These are phyloP conservation scores for Anadara kagoshimensis DNA, from an alignment of 1,140 invertebrate genomes.

Conservation along the genomic window DNA sequence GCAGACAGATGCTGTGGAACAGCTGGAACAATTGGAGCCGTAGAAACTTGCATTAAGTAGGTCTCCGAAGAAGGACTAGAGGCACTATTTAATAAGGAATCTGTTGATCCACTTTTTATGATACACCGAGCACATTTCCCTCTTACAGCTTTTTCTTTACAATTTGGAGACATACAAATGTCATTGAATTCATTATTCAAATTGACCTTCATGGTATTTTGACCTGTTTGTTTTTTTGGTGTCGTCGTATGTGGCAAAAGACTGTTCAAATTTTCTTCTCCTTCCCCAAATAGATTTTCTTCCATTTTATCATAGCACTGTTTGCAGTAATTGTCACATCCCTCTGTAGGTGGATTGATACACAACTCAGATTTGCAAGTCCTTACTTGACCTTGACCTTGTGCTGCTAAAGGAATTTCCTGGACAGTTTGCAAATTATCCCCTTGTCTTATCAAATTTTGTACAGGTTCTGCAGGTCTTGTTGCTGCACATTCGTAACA, in stretches of 20 bases:
- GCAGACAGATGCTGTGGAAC: not conserved
- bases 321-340: not conserved
- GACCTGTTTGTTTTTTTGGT: no score
- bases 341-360: not conserved
- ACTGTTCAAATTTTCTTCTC: no score
- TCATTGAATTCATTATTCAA: no score
- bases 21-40: no score
- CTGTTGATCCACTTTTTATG: constrained; percentile 2
- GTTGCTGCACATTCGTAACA: constrained; percentile 49
- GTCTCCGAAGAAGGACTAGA: constrained; percentile 7
- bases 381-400: constrained; percentile 10
- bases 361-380: not conserved
- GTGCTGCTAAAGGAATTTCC: not conserved
- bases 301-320: not conserved
- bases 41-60: no score
- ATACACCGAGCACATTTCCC: constrained; percentile 18
- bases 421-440: not conserved
- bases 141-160: constrained; percentile 12
- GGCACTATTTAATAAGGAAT: constrained; percentile 3
- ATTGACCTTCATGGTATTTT: no score
- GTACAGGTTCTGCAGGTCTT: not conserved
- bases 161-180: constrained; percentile 4
- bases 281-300: no score
- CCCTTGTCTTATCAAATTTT: not conserved
- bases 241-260: no score